Percentiles rank a stretch among this genome's conserved stretches.
These are phyloP conservation scores for Tetramorium alpestre DNA, from an alignment of 1,140 invertebrate species.

Conservation along the genomic window DNA sequence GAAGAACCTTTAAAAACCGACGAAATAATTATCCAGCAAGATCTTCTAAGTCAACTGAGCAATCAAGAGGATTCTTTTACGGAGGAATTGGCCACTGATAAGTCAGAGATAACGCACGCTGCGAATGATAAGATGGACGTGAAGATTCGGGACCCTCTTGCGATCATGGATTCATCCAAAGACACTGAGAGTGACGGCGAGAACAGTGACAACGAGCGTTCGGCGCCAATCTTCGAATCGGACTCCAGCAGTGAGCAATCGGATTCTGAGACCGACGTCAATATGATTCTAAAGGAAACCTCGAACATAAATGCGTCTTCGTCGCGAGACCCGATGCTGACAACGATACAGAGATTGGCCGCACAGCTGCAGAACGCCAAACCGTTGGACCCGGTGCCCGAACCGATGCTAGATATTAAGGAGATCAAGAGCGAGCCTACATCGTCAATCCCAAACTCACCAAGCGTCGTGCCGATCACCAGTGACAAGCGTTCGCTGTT, in stretches of 20 bases:
- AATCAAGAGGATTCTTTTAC: not conserved
- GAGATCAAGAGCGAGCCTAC: not conserved
- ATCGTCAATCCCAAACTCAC: slow-evolving; percentile 60
- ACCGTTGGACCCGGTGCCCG: slow-evolving; percentile 51
- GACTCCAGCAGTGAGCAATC: slow-evolving; percentile 81
- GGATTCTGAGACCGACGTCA: slow-evolving; percentile 80
- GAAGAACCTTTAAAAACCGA: not conserved
- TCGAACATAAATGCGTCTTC: slow-evolving; percentile 72
- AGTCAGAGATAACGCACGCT: not conserved
- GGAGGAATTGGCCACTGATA: not conserved
- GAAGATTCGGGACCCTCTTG: slow-evolving; percentile 74
- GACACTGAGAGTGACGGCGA: slow-evolving; percentile 58
- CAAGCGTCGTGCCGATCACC: slow-evolving; percentile 59
- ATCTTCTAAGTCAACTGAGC: not conserved
- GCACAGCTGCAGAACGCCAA: slow-evolving; percentile 81
- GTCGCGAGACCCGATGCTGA: slow-evolving; percentile 80
- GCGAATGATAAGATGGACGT: slow-evolving; percentile 6
- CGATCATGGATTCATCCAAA: slow-evolving; percentile 41
- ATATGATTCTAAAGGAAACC: slow-evolving; percentile 80
- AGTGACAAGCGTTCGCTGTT: slow-evolving; percentile 10
- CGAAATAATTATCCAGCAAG: not conserved
- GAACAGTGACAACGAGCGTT: slow-evolving; percentile 55
- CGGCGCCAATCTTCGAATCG: slow-evolving; percentile 72
- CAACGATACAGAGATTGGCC: slow-evolving; percentile 82
- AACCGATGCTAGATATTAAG: slow-evolving; percentile 7